Evolutionary conservation across 1,140 invertebrate genomes (phyloP).

Genomic region (Eulimnadia texana): DNA sequence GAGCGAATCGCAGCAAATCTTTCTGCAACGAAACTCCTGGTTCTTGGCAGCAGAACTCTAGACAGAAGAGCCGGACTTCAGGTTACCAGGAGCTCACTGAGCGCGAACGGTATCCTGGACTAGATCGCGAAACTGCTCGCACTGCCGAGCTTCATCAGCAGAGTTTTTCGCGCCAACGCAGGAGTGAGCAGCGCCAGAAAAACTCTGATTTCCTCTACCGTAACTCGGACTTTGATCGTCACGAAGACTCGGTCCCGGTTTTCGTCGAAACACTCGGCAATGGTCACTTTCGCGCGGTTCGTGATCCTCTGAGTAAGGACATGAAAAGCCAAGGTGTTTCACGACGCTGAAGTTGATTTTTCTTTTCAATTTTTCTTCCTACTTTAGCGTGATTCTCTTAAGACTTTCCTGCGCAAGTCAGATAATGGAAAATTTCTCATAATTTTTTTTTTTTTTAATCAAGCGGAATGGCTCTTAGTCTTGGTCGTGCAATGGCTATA

Average conservation of each 20-base stretch:
- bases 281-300: background rate
- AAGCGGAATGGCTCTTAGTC: too few relatives aligned
- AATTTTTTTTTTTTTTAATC: too few relatives aligned
- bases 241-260: background rate
- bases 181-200: background rate
- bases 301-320: background rate
- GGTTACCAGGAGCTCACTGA: slow-evolving; percentile 37
- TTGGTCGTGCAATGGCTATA: too few relatives aligned
- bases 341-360: background rate
- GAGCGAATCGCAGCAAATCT: background rate
- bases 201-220: background rate
- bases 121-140: slow-evolving; percentile 39
- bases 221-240: background rate
- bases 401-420: too few relatives aligned
- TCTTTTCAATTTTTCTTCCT: too few relatives aligned
- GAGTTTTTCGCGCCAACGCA: background rate
- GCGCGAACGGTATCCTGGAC: slow-evolving; percentile 36
- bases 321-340: background rate
- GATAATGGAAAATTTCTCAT: too few relatives aligned
- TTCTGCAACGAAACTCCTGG: background rate
- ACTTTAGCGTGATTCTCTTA: background rate
- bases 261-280: background rate
- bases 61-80: background rate
- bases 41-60: background rate
- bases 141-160: slow-evolving; percentile 19